Base-by-base conservation (phyloP, 2,113 vertebrate genomes). In the Chloropsis hardwickii region DNA sequence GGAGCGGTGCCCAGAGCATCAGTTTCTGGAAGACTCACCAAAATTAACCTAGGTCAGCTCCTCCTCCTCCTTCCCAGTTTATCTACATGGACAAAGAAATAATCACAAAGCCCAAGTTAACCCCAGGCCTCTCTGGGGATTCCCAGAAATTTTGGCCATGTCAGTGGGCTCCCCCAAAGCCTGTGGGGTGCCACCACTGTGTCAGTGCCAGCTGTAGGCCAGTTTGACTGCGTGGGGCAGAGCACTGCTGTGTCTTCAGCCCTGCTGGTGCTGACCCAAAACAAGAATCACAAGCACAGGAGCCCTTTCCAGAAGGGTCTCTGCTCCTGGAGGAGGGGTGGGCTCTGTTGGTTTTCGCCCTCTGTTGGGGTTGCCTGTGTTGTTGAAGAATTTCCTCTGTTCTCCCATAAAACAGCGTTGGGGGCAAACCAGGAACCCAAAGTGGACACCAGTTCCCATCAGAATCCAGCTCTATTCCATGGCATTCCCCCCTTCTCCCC, bases 191-290 rank as follows among this genome's bases (percentile, higher is more conserved):
- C 57, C 57, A 24, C 57, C 12, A 8, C 35, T 11, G 1, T 6
- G 4, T 31, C 21, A 14, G 7, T 40, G 48, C 33, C 35, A 62
- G 27, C 5, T 80, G n/a, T 12, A 27, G 5, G 7, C 27, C 65
- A 73, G 0, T 40, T 3, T 37, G 48, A 27, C 21, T 66, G 18
- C 0, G 0, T 25, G 27, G 12, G 24, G 21, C 50, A 73, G 5
- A 60, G 64, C 47, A 51, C 47, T 2, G 5, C 61, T 72, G 4
- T 8, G 4, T 42, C 57, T 39, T 50, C 2, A 1, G 8, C 65
- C 35, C 21, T 33, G 27, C 35, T 45, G 14, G 2, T 37, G 23
- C 50, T 53, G 57, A n/a, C 81, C 79, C 24, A 2, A 31, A 86
- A 25, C 12, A 44, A 64, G 51, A 64, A 60, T 10, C 39, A 64